Percentiles rank a stretch among this genome's conserved stretches.
Evolutionary conservation across 1,140 invertebrate genomes (phyloP).

Genomic region (Solen grandis): DNA sequence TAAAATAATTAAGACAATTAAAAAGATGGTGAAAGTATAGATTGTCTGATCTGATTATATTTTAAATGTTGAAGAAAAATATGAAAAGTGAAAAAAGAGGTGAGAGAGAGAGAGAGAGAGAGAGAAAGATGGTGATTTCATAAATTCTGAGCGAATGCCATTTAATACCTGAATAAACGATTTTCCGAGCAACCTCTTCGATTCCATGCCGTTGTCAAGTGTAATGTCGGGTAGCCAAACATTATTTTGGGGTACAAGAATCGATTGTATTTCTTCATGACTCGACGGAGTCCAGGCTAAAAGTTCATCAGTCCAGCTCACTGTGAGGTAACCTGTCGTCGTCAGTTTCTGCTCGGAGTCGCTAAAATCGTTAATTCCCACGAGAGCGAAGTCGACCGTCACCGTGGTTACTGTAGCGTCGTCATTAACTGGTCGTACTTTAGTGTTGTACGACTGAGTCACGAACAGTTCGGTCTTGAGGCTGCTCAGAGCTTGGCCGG

Average conservation of each 20-base stretch:
- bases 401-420: not conserved
- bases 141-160: too few relatives aligned
- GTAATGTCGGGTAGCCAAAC: slow-evolving; percentile 83
- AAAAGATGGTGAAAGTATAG: too few relatives aligned
- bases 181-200: slow-evolving; percentile 23
- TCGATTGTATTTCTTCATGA: slow-evolving; percentile 78
- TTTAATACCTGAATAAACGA: slow-evolving; percentile 39
- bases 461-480: slow-evolving; percentile 39
- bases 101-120: too few relatives aligned
- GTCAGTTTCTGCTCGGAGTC: slow-evolving; percentile 51
- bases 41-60: too few relatives aligned
- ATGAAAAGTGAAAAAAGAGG: too few relatives aligned
- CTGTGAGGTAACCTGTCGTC: slow-evolving; percentile 33
- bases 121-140: too few relatives aligned
- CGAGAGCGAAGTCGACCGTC: slow-evolving; percentile 26
- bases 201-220: slow-evolving; percentile 79
- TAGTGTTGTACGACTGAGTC: slow-evolving; percentile 22
- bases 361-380: slow-evolving; percentile 41
- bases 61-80: too few relatives aligned
- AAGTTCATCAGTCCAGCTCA: slow-evolving; percentile 81
- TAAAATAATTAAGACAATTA: too few relatives aligned
- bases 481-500: not conserved
- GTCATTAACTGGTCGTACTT: slow-evolving; percentile 35
- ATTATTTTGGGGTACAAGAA: slow-evolving; percentile 80
- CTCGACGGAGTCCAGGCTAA: slow-evolving; percentile 81